These are phyloP conservation scores for Thinocorus orbignyianus DNA, from an alignment of 2,113 vertebrate species.

Conservation along the genomic window DNA sequence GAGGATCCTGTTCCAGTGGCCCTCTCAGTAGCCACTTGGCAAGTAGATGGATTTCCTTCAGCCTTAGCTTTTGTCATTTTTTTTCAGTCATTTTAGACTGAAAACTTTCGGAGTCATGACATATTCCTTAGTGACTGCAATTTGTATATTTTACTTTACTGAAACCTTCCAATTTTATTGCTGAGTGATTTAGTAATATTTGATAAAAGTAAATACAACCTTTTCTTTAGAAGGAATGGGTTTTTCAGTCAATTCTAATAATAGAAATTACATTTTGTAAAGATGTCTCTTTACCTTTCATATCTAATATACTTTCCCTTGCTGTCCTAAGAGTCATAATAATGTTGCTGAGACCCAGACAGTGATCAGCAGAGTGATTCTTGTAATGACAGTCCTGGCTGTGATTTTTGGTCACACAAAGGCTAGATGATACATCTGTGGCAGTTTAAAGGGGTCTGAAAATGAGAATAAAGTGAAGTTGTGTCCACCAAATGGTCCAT, in stretches of 20 bases:
- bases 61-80: not conserved
- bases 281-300: not conserved
- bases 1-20: not conserved
- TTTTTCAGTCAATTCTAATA: not conserved
- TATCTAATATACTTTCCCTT: not conserved
- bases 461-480: conserved; percentile 8
- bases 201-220: not conserved
- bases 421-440: not conserved
- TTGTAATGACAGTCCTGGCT: not conserved
- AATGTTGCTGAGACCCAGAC: not conserved
- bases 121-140: not conserved
- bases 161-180: not conserved
- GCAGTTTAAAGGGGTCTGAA: not conserved
- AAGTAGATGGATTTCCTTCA: not conserved
- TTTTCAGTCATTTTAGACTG: not conserved
- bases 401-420: not conserved
- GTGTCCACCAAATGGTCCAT: not conserved
- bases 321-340: not conserved
- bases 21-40: not conserved
- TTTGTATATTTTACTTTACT: not conserved
- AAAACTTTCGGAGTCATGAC: not conserved
- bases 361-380: not conserved
- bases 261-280: not conserved
- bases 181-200: not conserved
- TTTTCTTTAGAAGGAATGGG: not conserved